Base-by-base conservation (phyloP, 2,888 invertebrate genomes). In the Xestia xanthographa region DNA sequence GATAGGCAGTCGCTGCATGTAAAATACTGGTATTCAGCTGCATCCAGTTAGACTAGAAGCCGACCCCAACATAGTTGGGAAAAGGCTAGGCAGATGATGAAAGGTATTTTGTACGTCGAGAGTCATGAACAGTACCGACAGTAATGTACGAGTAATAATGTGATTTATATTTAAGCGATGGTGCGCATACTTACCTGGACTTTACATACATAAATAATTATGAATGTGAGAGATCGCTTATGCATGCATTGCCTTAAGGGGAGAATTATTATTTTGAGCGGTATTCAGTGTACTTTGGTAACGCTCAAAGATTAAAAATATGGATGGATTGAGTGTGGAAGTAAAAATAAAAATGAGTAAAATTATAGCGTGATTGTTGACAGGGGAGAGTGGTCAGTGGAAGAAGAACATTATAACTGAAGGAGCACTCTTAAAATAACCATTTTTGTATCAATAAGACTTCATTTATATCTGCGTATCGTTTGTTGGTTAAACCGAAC, bases 121-220 rank as follows among this genome's bases (percentile, higher is more conserved):
- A 53, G 2, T 45, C 45, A n/a, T n/a, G 14, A 53, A 45, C 45
- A 20, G 58, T 38, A n/a, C 41, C 5, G 8, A 34, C 29, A 60
- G 48, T 68, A 65, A 67, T 58, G 66, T 43, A 26, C 62, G 26
- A 11, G 69, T 69, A 63, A n/a, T n/a, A 56, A 50, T 50, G 53
- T 73, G 38, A 84, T 84, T 80, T 68, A 84, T 66, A 80, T 76
- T 72, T 73, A 73, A 70, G 58, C 71, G 66, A 69, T 48, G 66
- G 60, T 66, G 69, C 77, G 83, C 80, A 82, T 77, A 77, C 80
- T 82, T 82, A 72, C 78, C 48, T 78, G 69, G 78, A 70, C 62
- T 81, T 81, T 70, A 78, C 81, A 77, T 81, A 43, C 72, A 82
- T 81, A 81, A 41, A 82, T 81, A 81, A 82, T 82, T 83, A 83